Conservation (phyloP, 23 tunicate genomes). For the Phallusia fumigata region DNA sequence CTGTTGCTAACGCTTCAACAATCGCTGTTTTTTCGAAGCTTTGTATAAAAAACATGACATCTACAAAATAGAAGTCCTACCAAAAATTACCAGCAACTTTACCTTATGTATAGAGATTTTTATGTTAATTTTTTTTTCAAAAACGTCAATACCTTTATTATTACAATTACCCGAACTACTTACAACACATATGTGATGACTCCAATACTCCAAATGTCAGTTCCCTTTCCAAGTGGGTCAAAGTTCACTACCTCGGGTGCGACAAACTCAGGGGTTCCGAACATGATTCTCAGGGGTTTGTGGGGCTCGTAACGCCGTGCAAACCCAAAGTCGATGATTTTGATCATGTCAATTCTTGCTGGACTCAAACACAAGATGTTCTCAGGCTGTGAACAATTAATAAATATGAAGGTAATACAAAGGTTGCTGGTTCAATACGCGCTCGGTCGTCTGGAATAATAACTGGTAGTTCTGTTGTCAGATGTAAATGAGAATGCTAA, state of each 20-base stretch:
- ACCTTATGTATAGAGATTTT: too few species aligned
- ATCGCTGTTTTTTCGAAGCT: too few species aligned
- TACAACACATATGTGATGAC: constrained; percentile 89
- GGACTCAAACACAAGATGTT: constrained; percentile 77
- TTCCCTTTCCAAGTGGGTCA: constrained; percentile 94
- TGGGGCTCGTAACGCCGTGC: constrained; percentile 61
- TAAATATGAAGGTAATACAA: too few species aligned
- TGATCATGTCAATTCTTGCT: constrained; percentile 56
- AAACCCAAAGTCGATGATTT: constrained; percentile 92
- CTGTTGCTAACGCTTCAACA: too few species aligned
- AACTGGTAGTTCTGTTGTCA: too few species aligned
- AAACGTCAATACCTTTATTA: not conserved
- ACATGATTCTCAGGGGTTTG: constrained; percentile 83
- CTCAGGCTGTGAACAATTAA: constrained; percentile 76
- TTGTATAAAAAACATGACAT: too few species aligned
- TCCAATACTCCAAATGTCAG: constrained; percentile 99
- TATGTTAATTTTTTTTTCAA: too few species aligned
- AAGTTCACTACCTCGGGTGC: constrained; percentile 97
- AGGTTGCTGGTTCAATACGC: too few species aligned
- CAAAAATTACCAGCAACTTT: too few species aligned
- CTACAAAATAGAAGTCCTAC: too few species aligned
- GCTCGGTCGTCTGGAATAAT: too few species aligned
- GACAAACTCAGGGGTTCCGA: constrained; percentile 98
- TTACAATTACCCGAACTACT: constrained; percentile 20
- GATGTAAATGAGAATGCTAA: too few species aligned